phyloP scores from a whole-genome alignment of 1,140 invertebrate species.

The Caenorhabditis elegans region WBcel235 BX284604.4:8262501-8263000 shows the following conservation, averaged over 20 bases:
- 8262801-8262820: slow-evolving; percentile 54
- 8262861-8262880: slow-evolving; percentile 54
- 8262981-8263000: slow-evolving; percentile 58
- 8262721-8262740: slow-evolving; percentile 51
- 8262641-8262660: slow-evolving; percentile 50
- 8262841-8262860: slow-evolving; percentile 49
- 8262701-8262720: slow-evolving; percentile 51
- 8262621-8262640: slow-evolving; percentile 46
- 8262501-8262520: slow-evolving; percentile 31
- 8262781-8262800: slow-evolving; percentile 54
- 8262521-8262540: slow-evolving; percentile 36
- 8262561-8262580: slow-evolving; percentile 55
- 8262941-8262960: slow-evolving; percentile 60
- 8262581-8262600: slow-evolving; percentile 52
- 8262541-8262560: slow-evolving; percentile 45
- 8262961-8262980: slow-evolving; percentile 51
- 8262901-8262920: slow-evolving; percentile 37
- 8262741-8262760: slow-evolving; percentile 41
- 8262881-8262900: slow-evolving; percentile 51
- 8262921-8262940: slow-evolving; percentile 60
- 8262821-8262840: slow-evolving; percentile 34
- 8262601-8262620: slow-evolving; percentile 53
- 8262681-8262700: slow-evolving; percentile 52
- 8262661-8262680: slow-evolving; percentile 46
- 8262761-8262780: slow-evolving; percentile 60